Base-by-base conservation (phyloP, 2,113 vertebrate species). In the Bujurquina vittata region DNA sequence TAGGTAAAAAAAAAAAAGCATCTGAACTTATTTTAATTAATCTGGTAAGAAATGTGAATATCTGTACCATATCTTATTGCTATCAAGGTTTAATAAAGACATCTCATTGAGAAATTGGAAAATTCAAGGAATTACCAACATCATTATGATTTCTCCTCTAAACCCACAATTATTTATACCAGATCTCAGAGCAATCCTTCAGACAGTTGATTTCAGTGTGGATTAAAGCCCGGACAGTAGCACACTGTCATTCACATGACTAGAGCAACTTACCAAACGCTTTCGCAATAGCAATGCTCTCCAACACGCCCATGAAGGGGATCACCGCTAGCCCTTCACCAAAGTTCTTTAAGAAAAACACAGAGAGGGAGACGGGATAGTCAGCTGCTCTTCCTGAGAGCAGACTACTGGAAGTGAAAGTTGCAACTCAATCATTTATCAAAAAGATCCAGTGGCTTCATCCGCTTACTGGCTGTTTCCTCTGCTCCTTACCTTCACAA, bases 211-310 rank as follows among this genome's bases (percentile, higher is more conserved):
- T 18, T 18, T 52, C 46, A 18, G 15, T 52, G 2, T 52, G 46
- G 2, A 9, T 54, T 20, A 8, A 54, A n/a, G 7, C 3, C 3
- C 10, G 52, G 18, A 54, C 2, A 2, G 10, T 29, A 18, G 31
- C 58, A 60, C 29, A 26, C 29, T 15, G 5, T 54, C 15, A 2
- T 60, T 14, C 58, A 60, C 23, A 5, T 31, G 18, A 46, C 12
- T 54, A 54, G 54, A 11, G 52, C 31, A n/a, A 61, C 95, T 54
- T 94, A 99, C 98, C 98, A 0, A 99, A 99, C 26, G 98, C 97
- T 93, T 97, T 98, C 23, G 97, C 98, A 62, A 99, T 98, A 0
- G 96, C 97, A 0, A 99, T 59, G 49, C 96, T 99, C 94, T 99
- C 98, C 95, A 99, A 82, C 57, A 99, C 90, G 2, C 98, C 98